These are phyloP conservation scores for Oreochromis niloticus DNA, from an alignment of 2,113 vertebrate genomes.

Conservation along the genomic window DNA sequence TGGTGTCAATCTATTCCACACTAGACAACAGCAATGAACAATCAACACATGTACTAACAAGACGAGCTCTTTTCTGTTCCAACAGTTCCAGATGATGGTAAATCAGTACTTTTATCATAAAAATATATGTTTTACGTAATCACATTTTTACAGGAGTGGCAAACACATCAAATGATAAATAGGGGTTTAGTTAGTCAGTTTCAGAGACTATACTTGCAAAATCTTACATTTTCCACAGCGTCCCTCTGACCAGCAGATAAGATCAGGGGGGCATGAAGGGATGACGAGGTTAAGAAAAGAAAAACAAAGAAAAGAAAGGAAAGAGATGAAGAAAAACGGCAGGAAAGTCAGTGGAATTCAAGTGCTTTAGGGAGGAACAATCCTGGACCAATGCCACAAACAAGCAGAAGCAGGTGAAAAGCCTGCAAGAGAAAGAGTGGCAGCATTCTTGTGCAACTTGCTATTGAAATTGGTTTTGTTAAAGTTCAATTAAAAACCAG, in stretches of 20 bases:
- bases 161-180: not conserved
- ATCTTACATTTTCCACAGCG: not conserved
- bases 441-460: slow-evolving; percentile 3
- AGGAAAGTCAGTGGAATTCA: slow-evolving; percentile 47
- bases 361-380: slow-evolving; percentile 56
- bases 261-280: not conserved
- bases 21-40: not conserved
- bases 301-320: not conserved
- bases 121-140: not conserved
- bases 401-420: slow-evolving; percentile 52
- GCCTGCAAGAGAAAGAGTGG: slow-evolving; percentile 58
- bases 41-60: not conserved
- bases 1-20: not conserved
- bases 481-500: not conserved
- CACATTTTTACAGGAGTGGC: not conserved
- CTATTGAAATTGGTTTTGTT: not conserved
- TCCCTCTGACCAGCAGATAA: not conserved
- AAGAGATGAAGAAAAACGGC: not conserved
- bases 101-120: not conserved
- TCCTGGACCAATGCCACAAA: slow-evolving; percentile 54
- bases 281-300: not conserved
- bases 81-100: not conserved
- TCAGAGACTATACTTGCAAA: not conserved
- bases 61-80: not conserved
- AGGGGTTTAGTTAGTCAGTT: not conserved